Conservation (phyloP, 2,888 invertebrate species). For the Meta bourneti region DNA sequence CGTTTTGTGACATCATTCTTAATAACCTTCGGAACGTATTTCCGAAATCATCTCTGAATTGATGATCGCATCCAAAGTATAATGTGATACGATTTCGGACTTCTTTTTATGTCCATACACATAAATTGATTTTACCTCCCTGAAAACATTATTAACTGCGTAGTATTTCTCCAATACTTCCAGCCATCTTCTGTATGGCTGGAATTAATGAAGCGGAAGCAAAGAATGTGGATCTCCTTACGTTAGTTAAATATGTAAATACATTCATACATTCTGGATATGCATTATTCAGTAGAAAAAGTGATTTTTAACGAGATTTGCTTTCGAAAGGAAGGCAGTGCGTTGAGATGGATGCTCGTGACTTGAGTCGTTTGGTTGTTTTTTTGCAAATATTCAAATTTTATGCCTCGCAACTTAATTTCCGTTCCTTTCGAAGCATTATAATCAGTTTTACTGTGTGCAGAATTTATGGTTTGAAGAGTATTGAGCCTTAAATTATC, state of each 20-base stretch:
- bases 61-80: conserved; percentile 2
- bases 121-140: not conserved
- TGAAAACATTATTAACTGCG: not conserved
- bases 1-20: not conserved
- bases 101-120: not conserved
- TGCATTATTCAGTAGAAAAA: conserved; percentile 5
- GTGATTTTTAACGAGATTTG: conserved; percentile 22
- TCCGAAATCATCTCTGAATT: not conserved
- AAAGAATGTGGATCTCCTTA: conserved; percentile 4
- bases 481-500: not conserved
- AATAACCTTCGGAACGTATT: not conserved
- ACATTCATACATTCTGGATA: not conserved
- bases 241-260: conserved; percentile 22
- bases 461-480: not conserved
- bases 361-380: not conserved
- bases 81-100: not conserved
- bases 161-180: not conserved
- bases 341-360: not conserved
- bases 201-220: conserved; percentile 15
- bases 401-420: not conserved
- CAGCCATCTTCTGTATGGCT: not conserved
- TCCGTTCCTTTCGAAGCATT: not conserved
- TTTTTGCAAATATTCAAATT: not conserved
- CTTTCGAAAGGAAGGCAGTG: not conserved
- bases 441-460: not conserved